Evolutionary conservation across 1,140 invertebrate genomes (phyloP).

Genomic region (Melitaea cinxia): DNA sequence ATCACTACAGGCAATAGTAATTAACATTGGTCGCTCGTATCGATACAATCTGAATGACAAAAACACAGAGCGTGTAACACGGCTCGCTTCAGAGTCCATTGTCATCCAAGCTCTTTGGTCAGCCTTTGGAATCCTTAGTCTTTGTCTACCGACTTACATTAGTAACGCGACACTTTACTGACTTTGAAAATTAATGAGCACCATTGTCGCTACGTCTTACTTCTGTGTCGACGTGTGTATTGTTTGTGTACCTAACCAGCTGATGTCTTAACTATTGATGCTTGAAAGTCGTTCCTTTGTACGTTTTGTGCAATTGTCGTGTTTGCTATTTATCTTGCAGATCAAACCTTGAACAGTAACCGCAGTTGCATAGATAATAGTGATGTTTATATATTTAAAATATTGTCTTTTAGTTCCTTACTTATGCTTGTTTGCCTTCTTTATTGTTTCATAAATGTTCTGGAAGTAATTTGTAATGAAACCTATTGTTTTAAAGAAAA

Average conservation of each 20-base stretch:
- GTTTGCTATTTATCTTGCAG: conserved; percentile 35
- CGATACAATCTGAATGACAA: conserved; percentile 66
- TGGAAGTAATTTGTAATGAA: too few relatives aligned
- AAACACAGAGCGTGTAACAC: conserved; percentile 57
- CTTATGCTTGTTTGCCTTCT: not conserved
- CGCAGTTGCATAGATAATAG: conserved; percentile 2
- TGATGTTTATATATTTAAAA: not conserved
- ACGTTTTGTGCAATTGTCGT: conserved; percentile 18
- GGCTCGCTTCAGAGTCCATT: conserved; percentile 48
- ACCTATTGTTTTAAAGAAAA: too few relatives aligned
- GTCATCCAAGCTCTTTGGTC: conserved; percentile 54
- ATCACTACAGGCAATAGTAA: conserved; percentile 16
- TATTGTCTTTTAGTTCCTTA: not conserved
- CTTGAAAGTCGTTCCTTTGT: conserved; percentile 16
- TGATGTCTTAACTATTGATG: conserved; percentile 44
- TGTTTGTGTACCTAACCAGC: conserved; percentile 37
- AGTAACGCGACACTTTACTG: conserved; percentile 48
- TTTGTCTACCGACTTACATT: conserved; percentile 52
- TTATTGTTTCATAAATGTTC: too few relatives aligned
- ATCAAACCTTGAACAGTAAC: conserved; percentile 30
- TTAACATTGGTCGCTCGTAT: conserved; percentile 40
- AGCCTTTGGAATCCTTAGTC: conserved; percentile 54
- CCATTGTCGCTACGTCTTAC: conserved; percentile 57
- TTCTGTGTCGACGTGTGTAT: conserved; percentile 48
- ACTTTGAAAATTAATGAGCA: conserved; percentile 70